phyloP scores from a whole-genome alignment of 2,113 vertebrate species.

The Tautogolabrus adspersus region DNA sequence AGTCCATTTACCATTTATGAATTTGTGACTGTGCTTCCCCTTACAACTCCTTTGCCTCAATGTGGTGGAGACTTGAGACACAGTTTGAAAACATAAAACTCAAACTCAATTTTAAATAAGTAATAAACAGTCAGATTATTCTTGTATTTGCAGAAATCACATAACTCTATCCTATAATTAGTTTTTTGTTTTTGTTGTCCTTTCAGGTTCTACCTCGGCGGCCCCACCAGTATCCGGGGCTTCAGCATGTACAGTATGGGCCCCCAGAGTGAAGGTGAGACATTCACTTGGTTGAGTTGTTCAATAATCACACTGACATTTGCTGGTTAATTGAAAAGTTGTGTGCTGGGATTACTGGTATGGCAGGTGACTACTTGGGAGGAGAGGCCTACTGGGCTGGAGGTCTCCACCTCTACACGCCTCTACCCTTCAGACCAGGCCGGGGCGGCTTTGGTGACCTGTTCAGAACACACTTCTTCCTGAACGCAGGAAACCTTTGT shows the following conservation, averaged over 20 bases:
- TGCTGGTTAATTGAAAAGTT: conserved; percentile 24
- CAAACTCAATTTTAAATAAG: too few species aligned
- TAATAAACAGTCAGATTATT: too few species aligned
- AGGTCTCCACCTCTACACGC: conserved; percentile 94
- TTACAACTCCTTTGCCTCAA: too few species aligned
- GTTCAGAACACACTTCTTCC: conserved; percentile 96
- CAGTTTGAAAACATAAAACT: too few species aligned
- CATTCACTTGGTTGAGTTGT: neutral
- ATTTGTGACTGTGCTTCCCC: too few species aligned
- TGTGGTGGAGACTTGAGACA: too few species aligned
- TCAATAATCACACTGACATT: neutral
- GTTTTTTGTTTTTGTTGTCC: neutral
- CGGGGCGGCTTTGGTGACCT: conserved; percentile 95
- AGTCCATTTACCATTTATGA: too few species aligned
- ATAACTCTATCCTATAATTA: too few species aligned
- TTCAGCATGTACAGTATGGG: conserved; percentile 99
- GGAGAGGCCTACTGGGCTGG: conserved; percentile 97
- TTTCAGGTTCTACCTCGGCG: conserved; percentile 94
- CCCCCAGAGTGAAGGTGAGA: conserved; percentile 95
- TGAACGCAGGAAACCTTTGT: conserved; percentile 98
- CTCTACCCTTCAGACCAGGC: conserved; percentile 94
- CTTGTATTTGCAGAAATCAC: too few species aligned
- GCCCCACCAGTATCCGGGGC: conserved; percentile 96
- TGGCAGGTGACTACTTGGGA: conserved; percentile 94
- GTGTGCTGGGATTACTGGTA: conserved; percentile 52